Percentiles rank a stretch among this genome's conserved stretches.
Evolutionary conservation across 2,888 invertebrate species (phyloP).

Genomic region (Phanerotoma sp.): DNA sequence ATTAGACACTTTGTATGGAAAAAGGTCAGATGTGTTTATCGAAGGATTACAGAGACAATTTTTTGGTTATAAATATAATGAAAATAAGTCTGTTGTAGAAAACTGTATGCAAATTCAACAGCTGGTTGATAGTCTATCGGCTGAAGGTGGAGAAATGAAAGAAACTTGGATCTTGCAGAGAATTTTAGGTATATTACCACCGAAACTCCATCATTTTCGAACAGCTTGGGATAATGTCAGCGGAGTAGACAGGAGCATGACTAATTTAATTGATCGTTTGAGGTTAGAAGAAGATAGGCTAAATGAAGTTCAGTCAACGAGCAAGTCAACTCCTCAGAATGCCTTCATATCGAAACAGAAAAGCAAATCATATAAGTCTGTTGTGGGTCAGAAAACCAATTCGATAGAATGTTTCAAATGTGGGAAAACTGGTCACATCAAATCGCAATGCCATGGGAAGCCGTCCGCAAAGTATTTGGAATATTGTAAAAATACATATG

Average conservation of each 20-base stretch:
- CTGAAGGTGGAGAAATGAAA: constrained; percentile 25
- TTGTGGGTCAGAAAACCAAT: neutral
- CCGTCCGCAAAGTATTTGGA: constrained; percentile 30
- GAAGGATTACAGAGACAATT: constrained; percentile 28
- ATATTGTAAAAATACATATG: constrained; percentile 33
- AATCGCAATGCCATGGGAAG: constrained; percentile 24
- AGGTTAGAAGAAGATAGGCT: neutral
- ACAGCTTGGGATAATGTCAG: constrained; percentile 27
- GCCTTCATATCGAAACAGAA: neutral
- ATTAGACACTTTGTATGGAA: constrained; percentile 29
- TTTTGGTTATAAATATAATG: constrained; percentile 29
- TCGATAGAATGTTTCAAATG: constrained; percentile 26
- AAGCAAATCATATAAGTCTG: neutral
- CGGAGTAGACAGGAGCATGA: constrained; percentile 8
- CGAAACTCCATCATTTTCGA: constrained; percentile 29
- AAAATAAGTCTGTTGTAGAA: constrained; percentile 18
- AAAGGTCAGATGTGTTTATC: constrained; percentile 25
- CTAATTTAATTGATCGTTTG: neutral
- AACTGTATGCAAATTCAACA: constrained; percentile 27
- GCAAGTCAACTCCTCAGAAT: neutral
- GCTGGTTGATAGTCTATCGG: constrained; percentile 12
- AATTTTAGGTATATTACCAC: constrained; percentile 25
- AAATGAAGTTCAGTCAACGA: neutral
- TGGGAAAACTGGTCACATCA: constrained; percentile 24
- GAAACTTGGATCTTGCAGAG: constrained; percentile 23